Evolutionary conservation across 2,888 invertebrate species (phyloP), one percentile per base, ranked within the genome.

Genomic region (Ametastegia equiseti): DNA sequence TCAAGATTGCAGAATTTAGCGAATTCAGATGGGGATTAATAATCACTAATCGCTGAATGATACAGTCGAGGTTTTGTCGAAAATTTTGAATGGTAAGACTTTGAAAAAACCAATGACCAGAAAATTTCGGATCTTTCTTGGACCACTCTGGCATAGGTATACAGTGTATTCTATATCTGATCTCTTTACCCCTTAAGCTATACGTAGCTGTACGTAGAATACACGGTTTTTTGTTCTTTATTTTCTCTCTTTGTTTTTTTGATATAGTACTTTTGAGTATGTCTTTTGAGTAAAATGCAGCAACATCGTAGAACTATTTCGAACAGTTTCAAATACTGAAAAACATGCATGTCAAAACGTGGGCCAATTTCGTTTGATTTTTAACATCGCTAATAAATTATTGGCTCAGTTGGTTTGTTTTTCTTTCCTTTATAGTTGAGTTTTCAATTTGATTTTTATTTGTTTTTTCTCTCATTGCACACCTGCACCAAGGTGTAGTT

Each of bases 381-480:
- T 54, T 54, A 54, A 54, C 54, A 54, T 2, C 19, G n/a, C 23
- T 54, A 23, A 79, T 33, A 1, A 54, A 54, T 23, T 23, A 54
- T 54, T 54, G 54, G 7, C 9, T 50, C 15, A 15, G 19, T 15
- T 19, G 19, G 19, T 50, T 19, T 19, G n/a, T 50, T 19, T 1
- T 15, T 45, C 63, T 81, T 79, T 78, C 81, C 50, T 75, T 65
- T 81, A n/a, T 45, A 69, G 77, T 82, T 81, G 42, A 77, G 67
- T 36, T 79, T 82, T 82, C 63, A 65, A 69, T 82, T 81, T 57
- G 39, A 75, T 81, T 83, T 83, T 79, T 81, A 69, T 82, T 67
- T 75, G 30, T 39, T 54, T 63, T n/a, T 80, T 57, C 7, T 57
- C 11, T 27, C 27, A 57, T 13, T 60, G 60, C 60, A 60, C 60